Evolutionary conservation across 2,797 vertebrate species (phyloP), one percentile per base, ranked within the genome.

Genomic region (Leucoraja ocellata): DNA sequence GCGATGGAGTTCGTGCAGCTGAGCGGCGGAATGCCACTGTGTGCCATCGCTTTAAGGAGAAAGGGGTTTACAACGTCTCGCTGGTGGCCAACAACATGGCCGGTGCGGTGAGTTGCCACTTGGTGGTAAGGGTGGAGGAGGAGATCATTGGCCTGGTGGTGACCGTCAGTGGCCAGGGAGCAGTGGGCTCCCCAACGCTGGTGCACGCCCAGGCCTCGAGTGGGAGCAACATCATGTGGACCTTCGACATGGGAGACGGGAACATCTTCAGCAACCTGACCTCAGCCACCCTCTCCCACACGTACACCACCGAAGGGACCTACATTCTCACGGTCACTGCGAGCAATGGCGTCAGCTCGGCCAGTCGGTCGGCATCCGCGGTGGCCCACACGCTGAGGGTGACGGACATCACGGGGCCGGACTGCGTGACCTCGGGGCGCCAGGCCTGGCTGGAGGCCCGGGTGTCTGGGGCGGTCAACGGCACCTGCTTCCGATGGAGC

Each of bases 231-330:
- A 95, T 97, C 71, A 81, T 81, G 10, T 97, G 97, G 97, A 94
- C 94, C 58, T 97, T 96, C 95, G 94, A 96, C 92, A 97, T 97
- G 95, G 97, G 96, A 46, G 97, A 97, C 94, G 96, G 96, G 13
- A 95, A 93, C 0, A 11, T 94, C 28, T 94, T 94, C 83, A 93
- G 80, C 93, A 96, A 96, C 91, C 94, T 95, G 5, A 94, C 94
- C 46, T 73, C 94, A 32, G 94, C 94, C 76, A 95, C 93, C 0
- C 76, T 95, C 65, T 95, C 95, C 28, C 96, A 97, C 79, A 94
- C 94, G 46, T 98, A 97, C 74, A 94, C 91, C 74, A 95, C 93
- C 13, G 94, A 95, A 76, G 97, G 97, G 54, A 96, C 95, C 80
- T 97, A 96, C 93, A 96, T 94, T 2, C 94, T 96, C 5, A 79